Conservation (phyloP, 2,113 vertebrate genomes). For the Mungos mungo region DNA sequence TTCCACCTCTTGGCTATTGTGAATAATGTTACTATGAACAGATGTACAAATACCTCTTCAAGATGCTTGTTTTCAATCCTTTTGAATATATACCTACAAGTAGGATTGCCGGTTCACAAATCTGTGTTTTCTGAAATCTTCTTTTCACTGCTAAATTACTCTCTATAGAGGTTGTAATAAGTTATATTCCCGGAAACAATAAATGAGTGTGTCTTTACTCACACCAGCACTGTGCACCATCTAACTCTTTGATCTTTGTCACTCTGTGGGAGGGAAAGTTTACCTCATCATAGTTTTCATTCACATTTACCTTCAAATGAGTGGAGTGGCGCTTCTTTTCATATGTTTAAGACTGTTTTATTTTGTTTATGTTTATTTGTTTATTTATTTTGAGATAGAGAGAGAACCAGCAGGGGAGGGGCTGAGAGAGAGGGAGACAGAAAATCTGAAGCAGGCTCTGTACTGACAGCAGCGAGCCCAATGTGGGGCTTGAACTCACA, state of each 20-base stretch:
- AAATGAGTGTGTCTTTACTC: background rate
- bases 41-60: background rate
- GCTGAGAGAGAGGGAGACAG: no score
- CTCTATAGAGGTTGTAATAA: background rate
- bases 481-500: no score
- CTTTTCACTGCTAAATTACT: background rate
- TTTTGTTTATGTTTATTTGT: no score
- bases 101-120: background rate
- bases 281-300: conserved; percentile 7
- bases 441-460: no score
- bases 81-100: background rate
- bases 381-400: no score
- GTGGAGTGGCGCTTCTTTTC: background rate
- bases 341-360: background rate
- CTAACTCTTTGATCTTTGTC: background rate
- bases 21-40: background rate
- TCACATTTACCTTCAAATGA: background rate
- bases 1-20: background rate
- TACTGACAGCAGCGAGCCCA: no score
- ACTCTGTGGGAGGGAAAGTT: background rate
- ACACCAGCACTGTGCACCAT: background rate
- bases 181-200: background rate
- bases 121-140: background rate
- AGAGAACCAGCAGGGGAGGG: no score
- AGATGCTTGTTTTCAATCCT: background rate